Conservation (phyloP, 2,797 vertebrate species). For the Astyanax mexicanus region DNA sequence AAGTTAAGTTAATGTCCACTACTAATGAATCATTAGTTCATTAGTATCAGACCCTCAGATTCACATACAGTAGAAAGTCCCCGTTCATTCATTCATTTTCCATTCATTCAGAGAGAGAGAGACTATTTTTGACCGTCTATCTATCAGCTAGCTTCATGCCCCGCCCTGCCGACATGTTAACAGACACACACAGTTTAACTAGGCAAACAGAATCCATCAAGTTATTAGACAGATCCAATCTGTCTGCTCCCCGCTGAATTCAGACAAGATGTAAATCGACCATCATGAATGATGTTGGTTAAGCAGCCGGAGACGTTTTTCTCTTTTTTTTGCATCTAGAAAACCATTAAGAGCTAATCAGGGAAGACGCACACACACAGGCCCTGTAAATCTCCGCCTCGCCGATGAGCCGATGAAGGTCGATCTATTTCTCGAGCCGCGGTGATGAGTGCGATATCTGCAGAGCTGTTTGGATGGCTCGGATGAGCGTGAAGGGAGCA, state of each 20-base stretch:
- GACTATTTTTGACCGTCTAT: neutral
- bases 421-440: conserved; percentile 42
- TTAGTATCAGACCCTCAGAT: neutral
- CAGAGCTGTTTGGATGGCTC: conserved; percentile 44
- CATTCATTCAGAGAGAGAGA: neutral
- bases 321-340: conserved; percentile 12
- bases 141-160: neutral
- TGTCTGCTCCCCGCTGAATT: conserved; percentile 21
- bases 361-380: conserved; percentile 24
- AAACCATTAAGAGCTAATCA: conserved; percentile 49
- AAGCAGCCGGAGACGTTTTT: conserved; percentile 4
- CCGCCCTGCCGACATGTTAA: neutral
- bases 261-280: conserved; percentile 33
- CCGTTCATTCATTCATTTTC: too few relatives aligned
- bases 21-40: neutral
- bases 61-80: too few relatives aligned
- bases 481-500: conserved; percentile 63
- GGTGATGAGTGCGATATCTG: conserved; percentile 36
- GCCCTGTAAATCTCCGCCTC: conserved; percentile 27
- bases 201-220: neutral
- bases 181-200: conserved; percentile 8
- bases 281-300: conserved; percentile 25
- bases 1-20: too few relatives aligned
- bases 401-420: conserved; percentile 10
- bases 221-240: conserved; percentile 3